Conservation (phyloP, 2,888 invertebrate genomes). For the Mycogona germanica region DNA sequence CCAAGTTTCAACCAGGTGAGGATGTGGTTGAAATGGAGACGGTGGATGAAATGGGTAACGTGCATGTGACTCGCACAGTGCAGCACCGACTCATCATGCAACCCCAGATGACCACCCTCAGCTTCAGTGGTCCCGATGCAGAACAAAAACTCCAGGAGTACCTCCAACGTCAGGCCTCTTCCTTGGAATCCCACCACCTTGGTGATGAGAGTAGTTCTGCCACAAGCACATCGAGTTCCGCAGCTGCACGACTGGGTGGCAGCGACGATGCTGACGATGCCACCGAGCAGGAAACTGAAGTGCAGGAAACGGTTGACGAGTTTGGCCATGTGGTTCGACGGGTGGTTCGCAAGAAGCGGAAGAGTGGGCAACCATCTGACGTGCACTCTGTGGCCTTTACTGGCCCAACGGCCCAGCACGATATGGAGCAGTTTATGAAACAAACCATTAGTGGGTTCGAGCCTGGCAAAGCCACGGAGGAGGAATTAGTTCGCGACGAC, state of each 20-base stretch:
- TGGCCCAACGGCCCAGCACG: constrained; percentile 41
- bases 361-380: constrained; percentile 32
- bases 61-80: constrained; percentile 40
- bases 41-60: constrained; percentile 42
- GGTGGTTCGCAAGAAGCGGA: constrained; percentile 3
- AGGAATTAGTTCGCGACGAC: constrained; percentile 12
- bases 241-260: not conserved
- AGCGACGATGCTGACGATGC: constrained; percentile 17
- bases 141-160: constrained; percentile 40
- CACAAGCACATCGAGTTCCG: not conserved
- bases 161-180: constrained; percentile 26
- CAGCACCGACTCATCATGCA: constrained; percentile 41
- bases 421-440: constrained; percentile 40
- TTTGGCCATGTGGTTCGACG: constrained; percentile 22
- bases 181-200: not conserved
- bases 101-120: constrained; percentile 40
- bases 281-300: constrained; percentile 23
- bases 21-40: constrained; percentile 41
- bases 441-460: constrained; percentile 24
- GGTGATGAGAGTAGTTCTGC: not conserved
- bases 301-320: constrained; percentile 23
- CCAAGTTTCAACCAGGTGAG: constrained; percentile 42
- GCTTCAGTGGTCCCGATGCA: constrained; percentile 42
- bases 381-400: constrained; percentile 41
- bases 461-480: constrained; percentile 12